These are phyloP conservation scores for Numida meleagris DNA, from an alignment of 2,113 vertebrate species.

Conservation along the genomic window DNA sequence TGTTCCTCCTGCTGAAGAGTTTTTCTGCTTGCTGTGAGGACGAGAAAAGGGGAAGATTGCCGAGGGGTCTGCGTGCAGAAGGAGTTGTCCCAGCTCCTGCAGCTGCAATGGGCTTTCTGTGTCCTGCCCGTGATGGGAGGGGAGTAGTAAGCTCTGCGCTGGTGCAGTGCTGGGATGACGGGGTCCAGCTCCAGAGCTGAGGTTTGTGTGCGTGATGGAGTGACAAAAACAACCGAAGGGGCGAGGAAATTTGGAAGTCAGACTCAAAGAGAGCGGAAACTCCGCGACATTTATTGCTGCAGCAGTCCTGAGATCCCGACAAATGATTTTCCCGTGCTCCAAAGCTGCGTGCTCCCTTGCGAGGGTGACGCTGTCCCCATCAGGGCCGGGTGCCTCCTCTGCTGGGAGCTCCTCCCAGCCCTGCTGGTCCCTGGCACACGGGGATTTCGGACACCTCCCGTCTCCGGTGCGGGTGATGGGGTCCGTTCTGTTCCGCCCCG, in stretches of 20 bases:
- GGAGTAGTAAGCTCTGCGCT: too few species aligned
- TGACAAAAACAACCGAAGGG: too few species aligned
- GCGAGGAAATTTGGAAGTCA: too few species aligned
- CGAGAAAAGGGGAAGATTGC: not conserved
- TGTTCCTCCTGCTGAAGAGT: not conserved
- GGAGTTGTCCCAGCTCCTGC: fast-evolving
- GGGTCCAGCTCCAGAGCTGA: too few species aligned
- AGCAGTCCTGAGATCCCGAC: too few species aligned
- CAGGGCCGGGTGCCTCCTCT: not conserved
- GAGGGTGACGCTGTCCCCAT: not conserved
- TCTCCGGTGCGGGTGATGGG: not conserved
- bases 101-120: not conserved
- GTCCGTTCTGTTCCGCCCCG: not conserved
- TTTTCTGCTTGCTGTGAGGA: fast-evolving
- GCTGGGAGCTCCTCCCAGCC: not conserved
- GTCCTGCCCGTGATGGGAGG: too few species aligned
- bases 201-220: too few species aligned
- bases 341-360: not conserved
- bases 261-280: too few species aligned
- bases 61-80: fast-evolving
- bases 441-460: not conserved
- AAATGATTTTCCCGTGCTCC: too few species aligned
- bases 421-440: not conserved
- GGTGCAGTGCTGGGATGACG: too few species aligned
- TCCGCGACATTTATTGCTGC: too few species aligned